Evolutionary conservation across 2,797 vertebrate genomes (phyloP).

Genomic region (Neostethus bicornis): DNA sequence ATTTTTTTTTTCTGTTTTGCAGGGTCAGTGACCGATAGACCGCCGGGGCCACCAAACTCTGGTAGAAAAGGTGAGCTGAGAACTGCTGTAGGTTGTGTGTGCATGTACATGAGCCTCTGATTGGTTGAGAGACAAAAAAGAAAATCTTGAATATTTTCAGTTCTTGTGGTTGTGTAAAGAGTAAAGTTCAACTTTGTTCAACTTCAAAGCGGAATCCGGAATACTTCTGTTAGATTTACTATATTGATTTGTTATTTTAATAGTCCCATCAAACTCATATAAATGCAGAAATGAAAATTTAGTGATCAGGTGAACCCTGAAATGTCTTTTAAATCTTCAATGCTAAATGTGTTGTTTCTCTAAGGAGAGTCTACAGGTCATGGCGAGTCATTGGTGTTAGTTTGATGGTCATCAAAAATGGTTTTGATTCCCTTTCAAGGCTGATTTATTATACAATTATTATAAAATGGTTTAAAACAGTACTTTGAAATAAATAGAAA

Average conservation of each 20-base stretch:
- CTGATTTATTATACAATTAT: too few relatives aligned
- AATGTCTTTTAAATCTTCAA: not conserved
- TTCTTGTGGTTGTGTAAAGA: slow-evolving; percentile 9
- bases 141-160: slow-evolving; percentile 31
- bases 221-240: not conserved
- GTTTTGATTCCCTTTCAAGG: too few relatives aligned
- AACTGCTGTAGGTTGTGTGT: slow-evolving; percentile 59
- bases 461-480: too few relatives aligned
- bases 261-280: too few relatives aligned
- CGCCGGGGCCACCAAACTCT: slow-evolving; percentile 89
- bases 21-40: slow-evolving; percentile 98
- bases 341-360: too few relatives aligned
- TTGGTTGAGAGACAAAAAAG: slow-evolving; percentile 11
- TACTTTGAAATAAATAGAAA: too few relatives aligned
- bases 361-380: too few relatives aligned
- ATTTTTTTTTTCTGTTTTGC: slow-evolving; percentile 47
- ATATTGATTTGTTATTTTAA: not conserved
- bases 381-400: too few relatives aligned
- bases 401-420: too few relatives aligned
- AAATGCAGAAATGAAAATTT: not conserved
- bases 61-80: slow-evolving; percentile 97
- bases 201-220: not conserved
- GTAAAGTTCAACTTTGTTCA: slow-evolving; percentile 61
- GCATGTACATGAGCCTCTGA: slow-evolving; percentile 30
- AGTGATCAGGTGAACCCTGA: not conserved